Evolutionary conservation across 2,113 vertebrate genomes (phyloP), one percentile per base, ranked within the genome.

Genomic region (Scomber japonicus): DNA sequence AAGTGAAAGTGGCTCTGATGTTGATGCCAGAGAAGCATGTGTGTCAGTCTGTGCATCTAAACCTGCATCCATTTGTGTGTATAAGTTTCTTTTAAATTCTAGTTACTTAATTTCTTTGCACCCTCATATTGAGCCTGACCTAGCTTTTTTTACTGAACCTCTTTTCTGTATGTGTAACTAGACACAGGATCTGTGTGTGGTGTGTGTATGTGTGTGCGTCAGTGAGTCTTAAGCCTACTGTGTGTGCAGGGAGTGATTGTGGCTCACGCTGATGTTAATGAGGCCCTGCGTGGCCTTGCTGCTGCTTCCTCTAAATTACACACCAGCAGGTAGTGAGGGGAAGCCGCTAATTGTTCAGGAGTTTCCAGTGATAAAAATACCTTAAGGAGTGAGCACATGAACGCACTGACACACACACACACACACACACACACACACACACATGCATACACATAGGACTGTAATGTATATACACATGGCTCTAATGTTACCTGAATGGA

Each of bases 331-430:
- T 60, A 73, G 78, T 16, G 31, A 83, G 71, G 78, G 81, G 77
- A 85, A 77, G 83, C 78, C 59, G 3, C 67, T 88, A 81, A 91
- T 89, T 76, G 76, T 78, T 82, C 24, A 79, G 75, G 84, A 82
- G 61, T 92, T 89, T 90, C 89, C 83, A 86, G 84, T 66, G 64
- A 88, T 82, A 81, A 85, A 89, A 84, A 78, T 71, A 71, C 83
- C 48, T 16, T 51, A 30, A 75, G 44, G 64, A 10, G 50, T 31
- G 63, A 79, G 56, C 53, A 19, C 31, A 35, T 35, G 31, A 56
- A 63, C 3, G 0, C 55, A 46, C 62, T 21, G 19, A 60, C 50
- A 80, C 44, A 71, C 61, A 59, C 45, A 70, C 14, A 44, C 24
- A 57, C 21, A 35, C 27, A 49, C 40, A 50, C 49, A 54, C n/a